Percentiles rank a stretch among this genome's conserved stretches.
phyloP scores from a whole-genome alignment of 2,797 vertebrate species.

The Tamandua tetradactyla region DNA sequence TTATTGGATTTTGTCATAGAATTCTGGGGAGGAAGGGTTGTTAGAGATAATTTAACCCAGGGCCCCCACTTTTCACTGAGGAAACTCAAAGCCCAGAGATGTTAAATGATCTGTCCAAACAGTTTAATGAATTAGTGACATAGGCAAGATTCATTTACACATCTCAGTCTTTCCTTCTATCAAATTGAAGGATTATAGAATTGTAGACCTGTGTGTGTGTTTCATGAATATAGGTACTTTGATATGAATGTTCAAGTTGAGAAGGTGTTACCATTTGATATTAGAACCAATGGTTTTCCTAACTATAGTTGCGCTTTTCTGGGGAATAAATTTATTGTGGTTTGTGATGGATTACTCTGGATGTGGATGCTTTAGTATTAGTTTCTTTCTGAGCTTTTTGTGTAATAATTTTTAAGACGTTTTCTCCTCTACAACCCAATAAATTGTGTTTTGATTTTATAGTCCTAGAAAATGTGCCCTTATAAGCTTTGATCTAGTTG shows the following conservation, averaged over 20 bases:
- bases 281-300: neutral
- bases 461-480: neutral
- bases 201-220: neutral
- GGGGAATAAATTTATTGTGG: neutral
- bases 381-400: neutral
- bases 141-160: neutral
- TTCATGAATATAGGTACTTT: neutral
- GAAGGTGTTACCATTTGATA: neutral
- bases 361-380: neutral
- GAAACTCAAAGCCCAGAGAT: neutral
- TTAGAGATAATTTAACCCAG: neutral
- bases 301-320: neutral
- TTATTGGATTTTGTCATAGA: neutral
- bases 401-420: neutral
- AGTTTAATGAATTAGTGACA: neutral
- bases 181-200: neutral
- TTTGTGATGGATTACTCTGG: neutral
- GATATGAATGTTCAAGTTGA: neutral
- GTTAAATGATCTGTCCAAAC: neutral
- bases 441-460: constrained; percentile 41
- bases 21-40: neutral
- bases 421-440: neutral
- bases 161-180: neutral
- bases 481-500: neutral
- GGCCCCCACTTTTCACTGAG: neutral